Evolutionary conservation across 2,888 invertebrate genomes (phyloP), one percentile per base, ranked within the genome.

Genomic region (Melanchra persicariae): DNA sequence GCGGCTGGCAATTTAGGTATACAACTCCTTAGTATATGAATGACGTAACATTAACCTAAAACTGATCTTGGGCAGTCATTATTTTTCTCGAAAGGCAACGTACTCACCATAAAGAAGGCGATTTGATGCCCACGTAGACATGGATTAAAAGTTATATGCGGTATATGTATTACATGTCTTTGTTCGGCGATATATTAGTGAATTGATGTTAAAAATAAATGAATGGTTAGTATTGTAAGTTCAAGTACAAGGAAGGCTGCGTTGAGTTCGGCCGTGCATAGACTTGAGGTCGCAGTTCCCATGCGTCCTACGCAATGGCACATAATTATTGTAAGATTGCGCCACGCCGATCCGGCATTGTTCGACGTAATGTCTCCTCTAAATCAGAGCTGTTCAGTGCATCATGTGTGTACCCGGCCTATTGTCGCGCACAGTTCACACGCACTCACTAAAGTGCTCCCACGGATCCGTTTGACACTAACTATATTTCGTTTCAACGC

Each of bases 381-480:
- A 94, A 94, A 94, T 93, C 94, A 94, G 94, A 91, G 90, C 93
- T 91, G 83, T 83, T 84, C 87, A 74, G 84, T 87, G 89, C 91
- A 91, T 91, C 91, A 90, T 90, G 90, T 93, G 90, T 92, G 91
- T 88, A 87, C 90, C 77, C 79, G 87, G 88, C 79, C 93, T 88
- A 94, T 95, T 95, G 94, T 95, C 91, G 87, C 88, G 84, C 74
- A 73, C 45, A 84, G 91, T 95, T 95, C 95, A 94, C 95, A 95
- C 94, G 94, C 93, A 89, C 92, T 92, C 91, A 93, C 93, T 91
- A 91, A 92, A 91, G 88, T 88, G 91, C 91, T 95, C 95, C 93
- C 95, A 95, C 95, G 95, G 89, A 86, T 83, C 82, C 77, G 81
- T 84, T 85, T 88, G 86, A 78, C 75, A 81, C 77, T 83, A 70